Percentiles rank a stretch among this genome's conserved stretches.
Evolutionary conservation across 2,797 vertebrate genomes (phyloP).

Genomic region (Garrulus glandarius): DNA sequence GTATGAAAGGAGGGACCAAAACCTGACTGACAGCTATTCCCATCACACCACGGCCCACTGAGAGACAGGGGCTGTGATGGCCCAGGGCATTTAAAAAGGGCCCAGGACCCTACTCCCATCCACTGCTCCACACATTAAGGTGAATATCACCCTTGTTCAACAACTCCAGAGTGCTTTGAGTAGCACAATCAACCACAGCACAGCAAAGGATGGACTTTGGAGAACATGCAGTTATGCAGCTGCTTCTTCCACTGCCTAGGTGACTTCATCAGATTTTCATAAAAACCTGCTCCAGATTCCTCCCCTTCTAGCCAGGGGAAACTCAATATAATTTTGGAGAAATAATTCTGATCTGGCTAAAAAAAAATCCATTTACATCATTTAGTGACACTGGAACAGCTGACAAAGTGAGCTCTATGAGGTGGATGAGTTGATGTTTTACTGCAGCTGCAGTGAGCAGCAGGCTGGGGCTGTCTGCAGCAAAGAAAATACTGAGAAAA

Average conservation of each 20-base stretch:
- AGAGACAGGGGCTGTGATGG: rapidly evolving
- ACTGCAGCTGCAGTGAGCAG: neutral
- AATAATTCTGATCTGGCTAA: neutral
- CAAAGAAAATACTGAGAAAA: neutral
- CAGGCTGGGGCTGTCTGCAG: neutral
- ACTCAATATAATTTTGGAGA: neutral
- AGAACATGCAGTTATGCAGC: rapidly evolving
- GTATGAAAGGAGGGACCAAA: neutral
- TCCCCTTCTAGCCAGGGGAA: neutral
- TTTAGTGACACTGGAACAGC: neutral
- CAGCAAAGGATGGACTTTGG: no score
- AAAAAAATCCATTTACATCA: neutral
- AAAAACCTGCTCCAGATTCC: neutral
- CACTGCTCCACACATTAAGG: neutral
- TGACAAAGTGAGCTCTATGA: neutral
- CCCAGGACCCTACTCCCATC: neutral
- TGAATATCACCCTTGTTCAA: neutral
- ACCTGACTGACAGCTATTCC: neutral
- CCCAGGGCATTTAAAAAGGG: rapidly evolving
- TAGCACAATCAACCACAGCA: neutral
- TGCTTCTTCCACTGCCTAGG: neutral
- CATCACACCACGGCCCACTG: rapidly evolving
- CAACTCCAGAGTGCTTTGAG: rapidly evolving
- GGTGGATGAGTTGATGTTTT: neutral
- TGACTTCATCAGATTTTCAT: neutral